Evolutionary conservation across 1,140 invertebrate genomes (phyloP).

Genomic region (Eriocheir sinensis): DNA sequence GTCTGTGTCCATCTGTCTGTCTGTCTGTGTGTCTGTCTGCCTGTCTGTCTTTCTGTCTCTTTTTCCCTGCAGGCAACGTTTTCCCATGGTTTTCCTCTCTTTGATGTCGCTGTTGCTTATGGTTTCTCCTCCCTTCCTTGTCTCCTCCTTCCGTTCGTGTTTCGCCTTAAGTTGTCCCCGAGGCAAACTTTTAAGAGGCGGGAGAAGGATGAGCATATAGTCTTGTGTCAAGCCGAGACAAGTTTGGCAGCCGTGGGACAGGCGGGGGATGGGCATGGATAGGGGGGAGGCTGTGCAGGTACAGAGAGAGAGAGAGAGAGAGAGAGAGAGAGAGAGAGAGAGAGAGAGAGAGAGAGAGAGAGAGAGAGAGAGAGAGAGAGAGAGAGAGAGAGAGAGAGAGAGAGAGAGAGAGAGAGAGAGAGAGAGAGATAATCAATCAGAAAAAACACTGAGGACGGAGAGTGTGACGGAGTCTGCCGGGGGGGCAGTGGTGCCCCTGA

Average conservation of each 20-base stretch:
- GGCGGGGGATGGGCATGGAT: not conserved
- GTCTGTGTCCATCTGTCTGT: too few relatives aligned
- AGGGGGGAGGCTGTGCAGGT: too few relatives aligned
- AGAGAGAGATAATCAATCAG: not conserved
- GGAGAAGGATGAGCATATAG: too few relatives aligned
- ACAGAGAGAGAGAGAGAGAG: constrained; percentile 26
- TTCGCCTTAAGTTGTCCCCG: too few relatives aligned
- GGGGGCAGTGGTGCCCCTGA: not conserved
- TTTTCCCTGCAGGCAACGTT: too few relatives aligned
- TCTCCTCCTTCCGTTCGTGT: too few relatives aligned
- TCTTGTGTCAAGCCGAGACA: not conserved
- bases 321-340: constrained; percentile 40
- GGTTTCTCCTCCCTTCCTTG: too few relatives aligned
- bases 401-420: not conserved
- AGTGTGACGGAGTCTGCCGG: constrained; percentile 51
- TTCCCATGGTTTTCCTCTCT: too few relatives aligned
- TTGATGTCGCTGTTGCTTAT: too few relatives aligned
- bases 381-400: not conserved
- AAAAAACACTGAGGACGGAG: constrained; percentile 54
- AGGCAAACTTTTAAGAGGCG: too few relatives aligned
- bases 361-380: not conserved
- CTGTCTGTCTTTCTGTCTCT: too few relatives aligned
- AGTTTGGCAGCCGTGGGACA: not conserved
- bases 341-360: not conserved
- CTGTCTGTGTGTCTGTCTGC: too few relatives aligned